Evolutionary conservation across 2,797 vertebrate species (phyloP), one percentile per base, ranked within the genome.

Genomic region (Ptychobarbus kaznakovi): DNA sequence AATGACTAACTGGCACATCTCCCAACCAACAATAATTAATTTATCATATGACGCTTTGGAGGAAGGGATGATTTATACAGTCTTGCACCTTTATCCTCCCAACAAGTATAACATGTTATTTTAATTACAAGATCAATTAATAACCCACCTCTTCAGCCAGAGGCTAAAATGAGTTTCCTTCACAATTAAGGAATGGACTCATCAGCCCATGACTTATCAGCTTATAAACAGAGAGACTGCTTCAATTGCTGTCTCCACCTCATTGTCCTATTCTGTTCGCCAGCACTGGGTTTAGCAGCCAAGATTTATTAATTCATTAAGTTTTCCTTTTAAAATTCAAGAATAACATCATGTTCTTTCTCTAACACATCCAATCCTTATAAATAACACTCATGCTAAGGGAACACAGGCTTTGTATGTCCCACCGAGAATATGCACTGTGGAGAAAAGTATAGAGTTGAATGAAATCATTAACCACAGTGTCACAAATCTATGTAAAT

Each of bases 171-270:
- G 91, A 93, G 94, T 92, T 95, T 94, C 93, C 92, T 93, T 92
- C 91, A 92, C 92, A 94, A 95, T 94, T 95, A 95, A 92, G 92
- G 93, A 94, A 95, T 93, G 91, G 92, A 94, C 93, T 95, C 95
- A 95, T 95, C 94, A 94, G 94, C 93, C 94, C 94, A 91, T 95
- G 94, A 95, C 95, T 96, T 95, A 95, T 96, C 94, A 94, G 94
- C 93, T 93, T 95, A 93, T 92, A 94, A 93, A 94, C 94, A 94
- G 92, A 94, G 91, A 92, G 92, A 92, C 90, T 90, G 90, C 92
- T 94, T 94, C 88, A 88, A 90, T 87, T 90, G 90, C 92, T 92
- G 94, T 95, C 94, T 94, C 88, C 88, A 90, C 88, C 92, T 93
- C 93, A 93, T 93, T 95, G 95, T 94, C 93, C 92, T 90, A 85